Evolutionary conservation across 2,888 invertebrate species (phyloP).

Genomic region (Drosophila peninsularis): DNA sequence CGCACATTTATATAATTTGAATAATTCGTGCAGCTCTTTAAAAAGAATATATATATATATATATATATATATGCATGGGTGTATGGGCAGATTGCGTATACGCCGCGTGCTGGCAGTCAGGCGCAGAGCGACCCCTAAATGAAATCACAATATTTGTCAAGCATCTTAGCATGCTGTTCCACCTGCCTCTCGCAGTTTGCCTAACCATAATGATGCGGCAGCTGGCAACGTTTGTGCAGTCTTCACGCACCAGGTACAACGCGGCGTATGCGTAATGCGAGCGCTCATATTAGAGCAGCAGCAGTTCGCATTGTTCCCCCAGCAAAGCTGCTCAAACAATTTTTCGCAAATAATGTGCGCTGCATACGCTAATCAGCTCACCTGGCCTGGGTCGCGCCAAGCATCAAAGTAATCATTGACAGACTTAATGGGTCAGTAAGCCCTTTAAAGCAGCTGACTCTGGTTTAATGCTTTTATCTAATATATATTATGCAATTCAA

Average conservation of each 20-base stretch:
- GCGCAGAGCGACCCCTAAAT: constrained; percentile 34
- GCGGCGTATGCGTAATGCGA: constrained; percentile 39
- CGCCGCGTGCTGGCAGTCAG: constrained; percentile 20
- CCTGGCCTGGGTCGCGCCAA: neutral
- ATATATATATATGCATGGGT: neutral
- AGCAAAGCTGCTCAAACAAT: constrained; percentile 24
- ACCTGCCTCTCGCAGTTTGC: constrained; percentile 16
- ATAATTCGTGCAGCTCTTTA: constrained; percentile 11
- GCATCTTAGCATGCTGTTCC: constrained; percentile 35
- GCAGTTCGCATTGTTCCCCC: constrained; percentile 12
- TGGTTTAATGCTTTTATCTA: neutral
- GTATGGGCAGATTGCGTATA: constrained; percentile 23
- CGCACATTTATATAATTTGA: too few species aligned
- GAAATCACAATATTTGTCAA: constrained; percentile 65
- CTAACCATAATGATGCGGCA: constrained; percentile 18
- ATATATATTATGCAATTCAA: neutral
- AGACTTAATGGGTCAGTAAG: constrained; percentile 6
- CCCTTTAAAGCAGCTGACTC: neutral
- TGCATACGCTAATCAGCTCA: constrained; percentile 7
- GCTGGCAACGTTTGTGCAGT: constrained; percentile 25
- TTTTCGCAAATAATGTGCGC: constrained; percentile 26
- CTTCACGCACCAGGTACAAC: constrained; percentile 15
- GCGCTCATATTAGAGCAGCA: constrained; percentile 16
- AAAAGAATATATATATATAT: constrained; percentile 1
- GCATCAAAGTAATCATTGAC: constrained; percentile 3